These are phyloP conservation scores for Catagonus wagneri DNA, from an alignment of 2,113 vertebrate genomes.

Conservation along the genomic window DNA sequence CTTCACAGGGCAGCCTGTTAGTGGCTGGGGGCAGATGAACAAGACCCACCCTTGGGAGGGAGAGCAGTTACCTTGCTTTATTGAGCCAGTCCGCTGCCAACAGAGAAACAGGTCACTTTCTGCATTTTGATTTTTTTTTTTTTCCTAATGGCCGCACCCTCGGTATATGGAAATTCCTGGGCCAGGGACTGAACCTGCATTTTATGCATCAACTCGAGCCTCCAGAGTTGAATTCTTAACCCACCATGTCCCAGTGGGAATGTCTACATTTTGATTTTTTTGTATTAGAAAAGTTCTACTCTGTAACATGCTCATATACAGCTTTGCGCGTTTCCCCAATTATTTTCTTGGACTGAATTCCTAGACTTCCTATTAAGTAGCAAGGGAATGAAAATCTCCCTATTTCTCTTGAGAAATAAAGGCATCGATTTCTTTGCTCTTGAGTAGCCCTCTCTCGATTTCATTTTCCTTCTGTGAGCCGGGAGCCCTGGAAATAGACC, in stretches of 20 bases:
- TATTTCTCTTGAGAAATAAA: slow-evolving; percentile 2
- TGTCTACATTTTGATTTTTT: neutral
- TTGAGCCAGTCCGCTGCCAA: neutral
- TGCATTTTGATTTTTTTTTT: neutral
- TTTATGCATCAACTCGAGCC: too few relatives aligned
- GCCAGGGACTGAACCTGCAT: too few relatives aligned
- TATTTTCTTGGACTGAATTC: slow-evolving; percentile 41
- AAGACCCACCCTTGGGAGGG: neutral
- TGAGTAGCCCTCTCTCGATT: neutral
- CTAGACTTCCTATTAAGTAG: neutral
- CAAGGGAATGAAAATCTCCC: neutral
- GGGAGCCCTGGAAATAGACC: neutral
- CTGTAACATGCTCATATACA: neutral
- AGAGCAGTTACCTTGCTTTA: neutral
- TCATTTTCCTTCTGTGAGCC: neutral
- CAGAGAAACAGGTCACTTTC: neutral
- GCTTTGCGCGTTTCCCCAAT: neutral
- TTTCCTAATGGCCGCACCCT: too few relatives aligned
- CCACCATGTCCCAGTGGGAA: too few relatives aligned
- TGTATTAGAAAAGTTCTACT: neutral
- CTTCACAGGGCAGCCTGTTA: neutral
- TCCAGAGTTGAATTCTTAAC: too few relatives aligned
- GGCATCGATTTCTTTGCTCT: neutral
- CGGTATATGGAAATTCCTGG: too few relatives aligned
- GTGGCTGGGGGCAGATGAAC: neutral